Conservation (phyloP, 2,113 vertebrate genomes). For the Syngnathoides biaculeatus region DNA sequence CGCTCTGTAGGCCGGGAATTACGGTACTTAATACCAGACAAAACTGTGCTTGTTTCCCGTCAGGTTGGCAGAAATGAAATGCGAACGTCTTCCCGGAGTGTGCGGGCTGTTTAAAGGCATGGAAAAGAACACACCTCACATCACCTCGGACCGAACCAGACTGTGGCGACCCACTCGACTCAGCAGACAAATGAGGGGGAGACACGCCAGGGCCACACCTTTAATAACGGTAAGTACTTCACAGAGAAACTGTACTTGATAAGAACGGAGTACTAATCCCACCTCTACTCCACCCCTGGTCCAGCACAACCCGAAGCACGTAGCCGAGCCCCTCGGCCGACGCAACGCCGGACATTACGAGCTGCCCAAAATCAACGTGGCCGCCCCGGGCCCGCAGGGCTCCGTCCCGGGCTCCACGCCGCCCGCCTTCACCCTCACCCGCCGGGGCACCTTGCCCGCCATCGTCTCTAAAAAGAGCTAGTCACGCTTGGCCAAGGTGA, state of each 20-base stretch:
- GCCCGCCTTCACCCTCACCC: constrained; percentile 50
- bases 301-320: constrained; percentile 65
- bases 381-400: constrained; percentile 52
- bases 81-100: constrained; percentile 49
- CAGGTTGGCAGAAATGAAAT: constrained; percentile 72
- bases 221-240: constrained; percentile 52
- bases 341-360: constrained; percentile 50
- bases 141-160: constrained; percentile 54
- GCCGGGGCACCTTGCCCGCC: constrained; percentile 52
- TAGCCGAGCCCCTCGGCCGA: constrained; percentile 49
- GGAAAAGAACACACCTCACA: constrained; percentile 32
- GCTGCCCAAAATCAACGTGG: constrained; percentile 71
- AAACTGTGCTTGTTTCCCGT: not conserved
- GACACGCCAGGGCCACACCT: constrained; percentile 52
- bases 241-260: not conserved
- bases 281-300: constrained; percentile 1
- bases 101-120: constrained; percentile 46
- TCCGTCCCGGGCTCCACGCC: constrained; percentile 59
- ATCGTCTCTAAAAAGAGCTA: constrained; percentile 70
- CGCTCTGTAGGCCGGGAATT: no score
- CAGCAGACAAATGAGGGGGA: constrained; percentile 73
- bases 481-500: constrained; percentile 72
- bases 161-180: constrained; percentile 67
- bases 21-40: no score
- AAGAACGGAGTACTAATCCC: not conserved